Conservation (phyloP, 1,140 invertebrate species). For the Brachionus calyciflorus region DNA sequence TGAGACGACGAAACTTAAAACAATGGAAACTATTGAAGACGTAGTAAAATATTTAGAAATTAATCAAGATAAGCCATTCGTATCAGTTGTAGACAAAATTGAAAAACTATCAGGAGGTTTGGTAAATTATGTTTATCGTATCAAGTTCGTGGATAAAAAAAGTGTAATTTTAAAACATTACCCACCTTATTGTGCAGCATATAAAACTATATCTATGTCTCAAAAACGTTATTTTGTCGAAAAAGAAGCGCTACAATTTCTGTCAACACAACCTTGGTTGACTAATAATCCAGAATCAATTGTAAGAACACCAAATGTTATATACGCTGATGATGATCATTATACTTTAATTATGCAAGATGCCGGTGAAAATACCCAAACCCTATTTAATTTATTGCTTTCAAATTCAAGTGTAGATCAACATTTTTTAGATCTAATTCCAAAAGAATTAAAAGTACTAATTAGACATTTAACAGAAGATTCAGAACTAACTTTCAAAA, state of each 20-base stretch:
- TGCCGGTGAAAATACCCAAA: conserved; percentile 13
- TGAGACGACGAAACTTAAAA: too few species aligned
- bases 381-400: neutral
- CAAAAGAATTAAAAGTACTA: conserved; percentile 10
- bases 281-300: neutral
- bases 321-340: neutral
- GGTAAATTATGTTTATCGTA: conserved; percentile 27
- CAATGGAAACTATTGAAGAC: too few species aligned
- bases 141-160: conserved; percentile 10
- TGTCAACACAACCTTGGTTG: neutral
- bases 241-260: neutral
- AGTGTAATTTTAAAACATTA: conserved; percentile 27
- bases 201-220: neutral
- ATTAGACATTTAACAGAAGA: neutral
- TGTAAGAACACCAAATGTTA: conserved; percentile 12
- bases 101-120: conserved; percentile 8
- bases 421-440: neutral
- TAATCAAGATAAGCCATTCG: conserved; percentile 1
- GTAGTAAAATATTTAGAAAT: conserved; percentile 18
- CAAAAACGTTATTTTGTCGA: conserved; percentile 35
- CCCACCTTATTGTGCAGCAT: neutral
- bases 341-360: conserved; percentile 39
- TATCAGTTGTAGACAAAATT: neutral
- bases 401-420: neutral
- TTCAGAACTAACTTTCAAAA: neutral